A percentile compares a stretch with the other conserved stretches of the same genome.
Conservation (phyloP, 1,140 invertebrate genomes). For the Drosophila funebris region DNA sequence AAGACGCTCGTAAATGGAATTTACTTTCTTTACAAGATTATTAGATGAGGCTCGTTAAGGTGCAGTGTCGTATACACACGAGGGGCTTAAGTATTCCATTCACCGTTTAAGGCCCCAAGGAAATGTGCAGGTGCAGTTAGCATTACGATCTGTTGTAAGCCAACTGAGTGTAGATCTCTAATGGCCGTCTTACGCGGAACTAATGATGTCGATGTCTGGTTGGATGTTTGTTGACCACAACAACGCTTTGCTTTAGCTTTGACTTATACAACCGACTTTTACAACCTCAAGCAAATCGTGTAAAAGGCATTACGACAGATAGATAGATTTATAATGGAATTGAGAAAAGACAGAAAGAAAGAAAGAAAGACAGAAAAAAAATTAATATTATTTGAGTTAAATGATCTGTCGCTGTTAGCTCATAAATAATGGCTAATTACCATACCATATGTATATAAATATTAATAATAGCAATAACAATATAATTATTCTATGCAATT, state of each 20-base stretch:
- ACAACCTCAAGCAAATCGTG: slow-evolving; percentile 55
- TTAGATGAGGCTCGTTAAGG: slow-evolving; percentile 1
- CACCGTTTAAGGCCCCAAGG: slow-evolving; percentile 21
- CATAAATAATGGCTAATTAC: slow-evolving; percentile 67
- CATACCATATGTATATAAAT: slow-evolving; percentile 19
- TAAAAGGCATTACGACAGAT: slow-evolving; percentile 55
- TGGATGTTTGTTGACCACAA: slow-evolving; percentile 40
- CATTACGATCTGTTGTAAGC: slow-evolving; percentile 38
- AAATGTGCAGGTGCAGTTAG: slow-evolving; percentile 52
- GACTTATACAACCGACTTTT: slow-evolving; percentile 68
- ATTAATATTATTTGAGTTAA: slow-evolving; percentile 7
- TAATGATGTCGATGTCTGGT: slow-evolving; percentile 52
- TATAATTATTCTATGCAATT: slow-evolving; percentile 70
- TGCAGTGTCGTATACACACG: slow-evolving; percentile 1
- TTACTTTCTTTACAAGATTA: not conserved
- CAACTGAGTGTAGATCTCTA: slow-evolving; percentile 21
- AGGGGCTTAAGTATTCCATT: slow-evolving; percentile 31
- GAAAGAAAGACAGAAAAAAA: not conserved
- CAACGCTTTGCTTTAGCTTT: slow-evolving; percentile 37
- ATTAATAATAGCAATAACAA: slow-evolving; percentile 25
- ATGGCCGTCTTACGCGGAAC: slow-evolving; percentile 59
- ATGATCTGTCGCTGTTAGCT: slow-evolving; percentile 34
- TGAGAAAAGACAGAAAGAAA: slow-evolving; percentile 43
- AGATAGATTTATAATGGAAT: slow-evolving; percentile 46
- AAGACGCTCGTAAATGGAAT: not conserved